Conservation (phyloP, 2,797 vertebrate species). For the Lates japonicus region DNA sequence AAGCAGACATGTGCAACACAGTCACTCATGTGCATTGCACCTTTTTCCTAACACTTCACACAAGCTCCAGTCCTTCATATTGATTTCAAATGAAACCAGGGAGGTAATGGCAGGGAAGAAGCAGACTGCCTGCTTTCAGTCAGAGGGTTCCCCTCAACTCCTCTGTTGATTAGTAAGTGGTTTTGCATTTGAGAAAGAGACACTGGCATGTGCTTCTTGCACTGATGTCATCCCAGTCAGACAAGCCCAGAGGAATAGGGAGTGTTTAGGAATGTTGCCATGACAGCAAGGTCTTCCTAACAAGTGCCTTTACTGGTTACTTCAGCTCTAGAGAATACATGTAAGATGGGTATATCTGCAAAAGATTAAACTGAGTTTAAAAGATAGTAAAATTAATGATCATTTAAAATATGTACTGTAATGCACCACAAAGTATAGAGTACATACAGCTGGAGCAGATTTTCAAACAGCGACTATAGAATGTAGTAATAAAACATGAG, state of each 20-base stretch:
- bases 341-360: not conserved
- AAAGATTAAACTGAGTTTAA: not conserved
- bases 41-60: not conserved
- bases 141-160: not conserved
- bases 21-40: not conserved
- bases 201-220: slow-evolving; percentile 25
- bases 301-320: not conserved
- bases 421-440: not conserved
- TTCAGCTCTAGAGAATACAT: not conserved
- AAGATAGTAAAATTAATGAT: not conserved
- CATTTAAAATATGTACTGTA: not conserved
- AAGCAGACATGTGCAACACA: not conserved
- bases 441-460: not conserved
- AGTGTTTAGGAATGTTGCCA: slow-evolving; percentile 64
- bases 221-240: slow-evolving; percentile 59
- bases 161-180: not conserved
- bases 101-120: not conserved
- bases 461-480: not conserved
- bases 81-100: not conserved
- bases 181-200: slow-evolving; percentile 23
- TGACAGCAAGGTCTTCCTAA: slow-evolving; percentile 45
- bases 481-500: not conserved
- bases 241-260: slow-evolving; percentile 63
- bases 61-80: not conserved
- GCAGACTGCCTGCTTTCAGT: not conserved